phyloP scores from a whole-genome alignment of 2,113 vertebrate genomes.

The Heterotilapia buettikoferi region DNA sequence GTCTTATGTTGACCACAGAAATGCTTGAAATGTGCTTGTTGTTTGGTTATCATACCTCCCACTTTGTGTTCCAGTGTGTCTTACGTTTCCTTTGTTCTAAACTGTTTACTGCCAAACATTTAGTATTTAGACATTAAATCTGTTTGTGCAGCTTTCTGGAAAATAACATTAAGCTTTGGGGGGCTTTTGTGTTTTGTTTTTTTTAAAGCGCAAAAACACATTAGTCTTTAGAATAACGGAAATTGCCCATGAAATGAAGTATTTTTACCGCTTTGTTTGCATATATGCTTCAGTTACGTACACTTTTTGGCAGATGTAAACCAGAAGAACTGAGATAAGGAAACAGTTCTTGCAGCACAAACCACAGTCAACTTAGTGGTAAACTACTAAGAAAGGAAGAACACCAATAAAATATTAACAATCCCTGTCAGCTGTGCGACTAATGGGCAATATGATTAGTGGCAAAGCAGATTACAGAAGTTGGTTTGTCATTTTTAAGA shows the following conservation, averaged over 20 bases:
- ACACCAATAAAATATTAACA: background rate
- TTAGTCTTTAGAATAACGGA: background rate
- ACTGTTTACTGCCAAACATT: background rate
- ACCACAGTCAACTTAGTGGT: background rate
- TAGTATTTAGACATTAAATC: background rate
- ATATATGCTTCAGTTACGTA: background rate
- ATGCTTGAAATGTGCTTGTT: background rate
- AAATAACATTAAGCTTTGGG: background rate
- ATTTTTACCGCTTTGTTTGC: background rate
- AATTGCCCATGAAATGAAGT: background rate
- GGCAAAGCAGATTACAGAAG: background rate
- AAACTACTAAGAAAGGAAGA: background rate
- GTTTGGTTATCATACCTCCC: background rate
- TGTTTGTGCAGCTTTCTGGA: background rate
- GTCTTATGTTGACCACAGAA: background rate
- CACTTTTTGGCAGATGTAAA: background rate
- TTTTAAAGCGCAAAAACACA: no score
- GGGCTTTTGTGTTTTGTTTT: no score
- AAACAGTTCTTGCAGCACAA: background rate
- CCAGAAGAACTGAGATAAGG: background rate
- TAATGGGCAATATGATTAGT: background rate
- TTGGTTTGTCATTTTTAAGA: background rate
- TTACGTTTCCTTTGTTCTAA: background rate
- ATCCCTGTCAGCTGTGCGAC: background rate
- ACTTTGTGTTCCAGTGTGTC: background rate